A percentile compares a stretch with the other conserved stretches of the same genome.
These are phyloP conservation scores for Synergus laeviventris DNA, from an alignment of 2,888 invertebrate genomes.

Conservation along the genomic window DNA sequence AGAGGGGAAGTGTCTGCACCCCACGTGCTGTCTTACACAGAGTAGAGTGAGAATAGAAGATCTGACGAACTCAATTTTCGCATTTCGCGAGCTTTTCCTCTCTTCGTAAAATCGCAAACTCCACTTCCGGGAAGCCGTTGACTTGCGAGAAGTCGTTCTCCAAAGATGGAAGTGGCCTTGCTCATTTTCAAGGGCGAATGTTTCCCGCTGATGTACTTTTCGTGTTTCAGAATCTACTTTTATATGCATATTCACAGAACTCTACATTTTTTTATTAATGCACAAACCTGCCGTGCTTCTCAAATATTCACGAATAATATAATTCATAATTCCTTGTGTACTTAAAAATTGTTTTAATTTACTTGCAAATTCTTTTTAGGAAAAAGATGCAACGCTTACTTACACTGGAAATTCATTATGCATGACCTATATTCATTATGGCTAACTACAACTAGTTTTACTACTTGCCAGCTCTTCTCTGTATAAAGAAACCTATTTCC, in stretches of 20 bases:
- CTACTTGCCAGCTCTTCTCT: no score
- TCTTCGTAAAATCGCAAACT: constrained; percentile 19
- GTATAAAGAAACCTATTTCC: no score
- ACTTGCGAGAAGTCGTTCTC: constrained; percentile 33
- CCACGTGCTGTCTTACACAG: constrained; percentile 19
- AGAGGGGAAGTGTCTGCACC: constrained; percentile 1
- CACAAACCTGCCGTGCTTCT: not conserved
- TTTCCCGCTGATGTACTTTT: constrained; percentile 32
- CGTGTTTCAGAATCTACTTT: constrained; percentile 4
- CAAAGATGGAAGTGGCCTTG: constrained; percentile 26
- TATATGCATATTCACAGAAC: not conserved
- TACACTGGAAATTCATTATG: no score
- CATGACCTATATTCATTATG: no score
- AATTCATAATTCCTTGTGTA: no score
- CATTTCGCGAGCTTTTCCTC: constrained; percentile 28
- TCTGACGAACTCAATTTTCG: constrained; percentile 36
- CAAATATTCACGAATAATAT: no score
- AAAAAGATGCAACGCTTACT: no score
- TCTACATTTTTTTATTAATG: not conserved
- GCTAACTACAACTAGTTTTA: no score
- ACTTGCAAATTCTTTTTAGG: no score
- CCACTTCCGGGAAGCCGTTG: constrained; percentile 26
- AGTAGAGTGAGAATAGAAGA: constrained; percentile 8
- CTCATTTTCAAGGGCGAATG: constrained; percentile 35
- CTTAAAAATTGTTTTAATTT: no score